Evolutionary conservation across 2,797 vertebrate species (phyloP).

Genomic region (Trachops cirrhosus): DNA sequence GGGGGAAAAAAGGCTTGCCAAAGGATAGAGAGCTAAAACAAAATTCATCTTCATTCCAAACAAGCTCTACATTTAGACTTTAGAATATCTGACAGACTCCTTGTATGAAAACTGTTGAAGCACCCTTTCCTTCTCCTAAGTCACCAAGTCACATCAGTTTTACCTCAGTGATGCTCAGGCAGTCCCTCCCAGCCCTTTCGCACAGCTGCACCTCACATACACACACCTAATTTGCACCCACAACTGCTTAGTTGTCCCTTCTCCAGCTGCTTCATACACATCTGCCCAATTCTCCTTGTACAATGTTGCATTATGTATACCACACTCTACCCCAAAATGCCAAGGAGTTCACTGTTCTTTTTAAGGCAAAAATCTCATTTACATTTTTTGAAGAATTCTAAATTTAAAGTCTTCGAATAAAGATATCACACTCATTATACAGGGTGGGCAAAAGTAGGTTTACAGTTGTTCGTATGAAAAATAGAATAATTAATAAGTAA

Average conservation of each 20-base stretch:
- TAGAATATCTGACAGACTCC: neutral
- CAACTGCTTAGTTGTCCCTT: too few relatives aligned
- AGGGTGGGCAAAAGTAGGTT: neutral
- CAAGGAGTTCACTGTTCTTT: neutral
- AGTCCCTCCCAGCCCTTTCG: accelerated
- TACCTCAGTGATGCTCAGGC: neutral
- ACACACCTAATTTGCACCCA: neutral
- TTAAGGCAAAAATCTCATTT: conserved; percentile 39
- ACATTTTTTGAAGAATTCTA: conserved; percentile 16
- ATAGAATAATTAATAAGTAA: neutral
- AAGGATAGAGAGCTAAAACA: neutral
- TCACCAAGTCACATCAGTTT: neutral
- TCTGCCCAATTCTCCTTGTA: neutral
- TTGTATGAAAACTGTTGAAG: neutral
- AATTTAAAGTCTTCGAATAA: neutral
- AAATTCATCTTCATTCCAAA: conserved; percentile 3
- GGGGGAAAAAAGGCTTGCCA: neutral
- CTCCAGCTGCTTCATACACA: neutral
- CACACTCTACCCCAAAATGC: neutral
- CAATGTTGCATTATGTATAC: neutral
- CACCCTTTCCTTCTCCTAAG: neutral
- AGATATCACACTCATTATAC: neutral
- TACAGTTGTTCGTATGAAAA: neutral
- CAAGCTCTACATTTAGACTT: neutral
- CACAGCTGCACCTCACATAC: neutral